These are phyloP conservation scores for Hylaeus anthracinus DNA, from an alignment of 1,140 invertebrate genomes.

Conservation along the genomic window DNA sequence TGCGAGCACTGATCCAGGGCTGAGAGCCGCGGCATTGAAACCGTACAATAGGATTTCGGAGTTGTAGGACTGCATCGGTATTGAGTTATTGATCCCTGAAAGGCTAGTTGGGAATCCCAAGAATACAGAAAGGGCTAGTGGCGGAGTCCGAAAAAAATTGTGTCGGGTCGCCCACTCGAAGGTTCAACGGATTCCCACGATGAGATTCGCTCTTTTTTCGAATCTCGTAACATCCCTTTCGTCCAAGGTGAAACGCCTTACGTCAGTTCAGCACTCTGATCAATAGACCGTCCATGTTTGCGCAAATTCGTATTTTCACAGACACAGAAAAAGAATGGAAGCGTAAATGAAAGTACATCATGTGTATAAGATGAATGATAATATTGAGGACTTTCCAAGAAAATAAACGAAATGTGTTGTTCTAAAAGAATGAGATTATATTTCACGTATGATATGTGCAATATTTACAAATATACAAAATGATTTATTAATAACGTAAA, in stretches of 20 bases:
- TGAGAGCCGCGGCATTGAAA: conserved; percentile 45
- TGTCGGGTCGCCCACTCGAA: conserved; percentile 37
- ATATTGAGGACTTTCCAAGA: no score
- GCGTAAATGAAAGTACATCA: no score
- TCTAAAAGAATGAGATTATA: no score
- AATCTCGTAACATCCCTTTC: not conserved
- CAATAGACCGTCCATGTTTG: no score
- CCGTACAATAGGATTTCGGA: conserved; percentile 64
- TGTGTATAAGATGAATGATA: no score
- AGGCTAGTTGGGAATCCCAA: conserved; percentile 64
- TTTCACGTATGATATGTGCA: no score
- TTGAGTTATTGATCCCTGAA: conserved; percentile 74
- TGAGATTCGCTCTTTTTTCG: not conserved
- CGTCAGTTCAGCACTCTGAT: no score
- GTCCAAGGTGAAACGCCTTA: not conserved
- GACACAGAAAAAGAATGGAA: no score
- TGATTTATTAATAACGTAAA: no score
- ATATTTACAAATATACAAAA: no score
- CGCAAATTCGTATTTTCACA: no score
- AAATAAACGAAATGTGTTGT: no score
- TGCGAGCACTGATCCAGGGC: conserved; percentile 69
- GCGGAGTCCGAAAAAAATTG: conserved; percentile 50
- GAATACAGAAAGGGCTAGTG: conserved; percentile 68
- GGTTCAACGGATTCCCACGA: conserved; percentile 77
- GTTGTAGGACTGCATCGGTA: conserved; percentile 56